Evolutionary conservation across 2,113 vertebrate species (phyloP).

Genomic region (Anas platyrhynchos): DNA sequence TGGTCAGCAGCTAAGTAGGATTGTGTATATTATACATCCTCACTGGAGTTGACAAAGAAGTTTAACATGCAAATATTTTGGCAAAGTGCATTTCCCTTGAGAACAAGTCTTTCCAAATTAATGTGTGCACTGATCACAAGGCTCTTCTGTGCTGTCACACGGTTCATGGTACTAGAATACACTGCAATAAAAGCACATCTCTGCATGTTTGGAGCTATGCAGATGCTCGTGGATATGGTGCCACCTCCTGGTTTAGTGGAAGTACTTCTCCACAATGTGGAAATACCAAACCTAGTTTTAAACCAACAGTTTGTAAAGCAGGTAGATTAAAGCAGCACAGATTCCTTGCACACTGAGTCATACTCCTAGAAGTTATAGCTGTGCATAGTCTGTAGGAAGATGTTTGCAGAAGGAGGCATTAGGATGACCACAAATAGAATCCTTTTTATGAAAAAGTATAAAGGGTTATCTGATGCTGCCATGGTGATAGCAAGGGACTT

Average conservation of each 20-base stretch:
- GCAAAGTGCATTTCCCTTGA: background rate
- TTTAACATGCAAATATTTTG: background rate
- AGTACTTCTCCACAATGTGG: background rate
- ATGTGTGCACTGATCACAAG: background rate
- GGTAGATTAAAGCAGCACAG: no score
- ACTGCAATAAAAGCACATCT: fast-evolving
- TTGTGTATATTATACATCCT: fast-evolving
- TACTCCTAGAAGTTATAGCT: background rate
- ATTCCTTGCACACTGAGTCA: no score
- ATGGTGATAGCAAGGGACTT: fast-evolving
- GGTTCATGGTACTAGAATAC: fast-evolving
- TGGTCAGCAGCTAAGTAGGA: background rate
- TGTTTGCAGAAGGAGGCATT: background rate
- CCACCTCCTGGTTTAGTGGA: background rate
- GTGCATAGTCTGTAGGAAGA: background rate
- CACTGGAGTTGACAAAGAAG: fast-evolving
- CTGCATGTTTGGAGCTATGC: fast-evolving
- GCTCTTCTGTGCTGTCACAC: no score
- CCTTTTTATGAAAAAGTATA: fast-evolving
- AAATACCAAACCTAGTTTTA: background rate
- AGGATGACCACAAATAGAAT: fast-evolving
- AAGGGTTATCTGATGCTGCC: no score
- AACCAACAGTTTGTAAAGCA: fast-evolving
- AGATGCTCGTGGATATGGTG: background rate
- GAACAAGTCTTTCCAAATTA: background rate